Evolutionary conservation across 2,113 vertebrate genomes (phyloP).

Genomic region (Pelusios castaneus): DNA sequence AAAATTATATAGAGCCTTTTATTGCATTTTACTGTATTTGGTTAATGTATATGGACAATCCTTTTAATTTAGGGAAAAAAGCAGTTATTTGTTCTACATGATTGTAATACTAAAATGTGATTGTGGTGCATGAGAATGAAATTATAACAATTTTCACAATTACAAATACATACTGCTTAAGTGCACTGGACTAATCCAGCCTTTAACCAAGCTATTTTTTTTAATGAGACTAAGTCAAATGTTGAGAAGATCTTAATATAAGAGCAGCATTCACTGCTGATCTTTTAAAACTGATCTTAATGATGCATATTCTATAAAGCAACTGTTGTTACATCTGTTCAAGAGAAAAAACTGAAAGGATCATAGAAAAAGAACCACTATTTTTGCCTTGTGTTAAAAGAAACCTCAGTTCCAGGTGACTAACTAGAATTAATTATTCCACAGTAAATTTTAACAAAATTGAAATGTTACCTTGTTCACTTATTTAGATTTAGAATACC

Average conservation of each 20-base stretch:
- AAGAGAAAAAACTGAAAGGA: neutral
- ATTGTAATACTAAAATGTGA: neutral
- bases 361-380: conserved; percentile 32
- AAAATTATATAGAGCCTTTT: conserved; percentile 61
- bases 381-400: conserved; percentile 55
- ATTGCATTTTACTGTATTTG: conserved; percentile 59
- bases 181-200: neutral
- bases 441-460: conserved; percentile 12
- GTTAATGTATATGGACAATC: conserved; percentile 15
- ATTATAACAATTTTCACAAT: neutral
- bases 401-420: conserved; percentile 41
- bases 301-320: conserved; percentile 46
- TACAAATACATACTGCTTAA: neutral
- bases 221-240: conserved; percentile 21
- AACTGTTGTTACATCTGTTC: neutral
- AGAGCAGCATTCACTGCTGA: conserved; percentile 7
- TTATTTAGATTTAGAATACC: neutral
- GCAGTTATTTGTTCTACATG: conserved; percentile 1
- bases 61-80: conserved; percentile 30
- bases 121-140: conserved; percentile 15
- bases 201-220: rapidly evolving
- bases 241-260: conserved; percentile 41
- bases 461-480: neutral
- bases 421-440: conserved; percentile 33
- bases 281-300: conserved; percentile 24